Base-by-base conservation (phyloP, 2,113 vertebrate genomes). In the Cochlearius cochlearius region DNA sequence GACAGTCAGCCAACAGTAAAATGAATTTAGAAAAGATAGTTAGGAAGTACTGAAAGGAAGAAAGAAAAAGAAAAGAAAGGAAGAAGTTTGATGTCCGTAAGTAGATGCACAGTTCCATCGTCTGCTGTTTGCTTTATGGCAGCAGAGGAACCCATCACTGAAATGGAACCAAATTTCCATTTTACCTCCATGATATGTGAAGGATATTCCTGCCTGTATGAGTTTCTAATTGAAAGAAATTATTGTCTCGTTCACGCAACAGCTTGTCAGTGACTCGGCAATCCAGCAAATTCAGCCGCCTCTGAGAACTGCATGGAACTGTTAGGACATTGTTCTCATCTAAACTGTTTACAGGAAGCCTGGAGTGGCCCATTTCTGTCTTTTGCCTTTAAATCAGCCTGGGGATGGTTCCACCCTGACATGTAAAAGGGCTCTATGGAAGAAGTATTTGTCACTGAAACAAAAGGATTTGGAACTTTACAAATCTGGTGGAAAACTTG, bases 1-100 rank as follows among this genome's bases (percentile, higher is more conserved):
- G 96, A 96, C 95, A 97, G 95, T 86, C 93, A 95, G 76, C 67
- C 75, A 95, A 86, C 52, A 94, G 82, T 69, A 94, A 96, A 92
- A 92, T 71, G 60, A 92, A 91, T 79, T 94, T 91, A 76, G 68
- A 96, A 96, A 94, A 95, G 49, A 77, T 58, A 93, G 53, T 73
- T 95, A 86, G 64, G 76, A 96, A 96, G 85, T 60, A 80, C 21
- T 83, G 73, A 91, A 96, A 96, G 56, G 38, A 95, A 86, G 41
- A 81, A 91, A 91, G 43, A 53, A 80, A 92, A 86, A 74, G 30
- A 47, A 94, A 84, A 45, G 41, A 94, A 88, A 41, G 29, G 72
- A 77, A 66, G 45, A 95, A 92, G 62, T 94, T 96, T 87, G 63
- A 62, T n/a, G 47, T 50, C 78, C 66, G 38, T 53, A 91, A 88